These are phyloP conservation scores for Lagorchestes hirsutus DNA, from an alignment of 2,797 vertebrate species.

Conservation along the genomic window DNA sequence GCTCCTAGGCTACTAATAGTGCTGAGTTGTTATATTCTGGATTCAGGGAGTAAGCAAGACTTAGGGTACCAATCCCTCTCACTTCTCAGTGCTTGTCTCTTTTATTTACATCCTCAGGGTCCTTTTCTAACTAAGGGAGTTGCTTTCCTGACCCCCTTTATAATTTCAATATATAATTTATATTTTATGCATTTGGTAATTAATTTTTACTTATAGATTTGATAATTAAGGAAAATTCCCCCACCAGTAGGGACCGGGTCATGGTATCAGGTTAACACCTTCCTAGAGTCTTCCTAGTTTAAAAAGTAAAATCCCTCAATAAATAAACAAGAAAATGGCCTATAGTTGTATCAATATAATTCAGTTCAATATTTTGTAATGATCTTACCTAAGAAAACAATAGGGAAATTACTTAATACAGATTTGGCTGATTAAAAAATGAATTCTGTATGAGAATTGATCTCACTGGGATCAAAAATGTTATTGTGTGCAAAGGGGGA, in stretches of 20 bases:
- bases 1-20: not conserved
- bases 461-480: not conserved
- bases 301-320: slow-evolving; percentile 33
- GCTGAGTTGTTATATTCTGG: not conserved
- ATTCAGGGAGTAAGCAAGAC: not conserved
- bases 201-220: not conserved
- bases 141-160: not conserved
- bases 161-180: not conserved
- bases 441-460: not conserved
- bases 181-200: not conserved
- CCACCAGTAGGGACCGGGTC: not conserved
- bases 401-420: slow-evolving; percentile 29
- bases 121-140: not conserved
- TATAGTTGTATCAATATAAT: slow-evolving; percentile 12
- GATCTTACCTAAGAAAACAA: not conserved
- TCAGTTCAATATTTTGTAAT: slow-evolving; percentile 45
- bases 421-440: slow-evolving; percentile 25
- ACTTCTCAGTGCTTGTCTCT: not conserved
- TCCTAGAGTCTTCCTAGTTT: slow-evolving; percentile 61
- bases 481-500: not conserved
- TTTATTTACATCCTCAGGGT: not conserved
- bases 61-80: not conserved
- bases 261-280: not conserved
- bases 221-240: not conserved
- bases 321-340: slow-evolving; percentile 52